Evolutionary conservation across 2,888 invertebrate genomes (phyloP).

Genomic region (Rhabditophanes sp.): DNA sequence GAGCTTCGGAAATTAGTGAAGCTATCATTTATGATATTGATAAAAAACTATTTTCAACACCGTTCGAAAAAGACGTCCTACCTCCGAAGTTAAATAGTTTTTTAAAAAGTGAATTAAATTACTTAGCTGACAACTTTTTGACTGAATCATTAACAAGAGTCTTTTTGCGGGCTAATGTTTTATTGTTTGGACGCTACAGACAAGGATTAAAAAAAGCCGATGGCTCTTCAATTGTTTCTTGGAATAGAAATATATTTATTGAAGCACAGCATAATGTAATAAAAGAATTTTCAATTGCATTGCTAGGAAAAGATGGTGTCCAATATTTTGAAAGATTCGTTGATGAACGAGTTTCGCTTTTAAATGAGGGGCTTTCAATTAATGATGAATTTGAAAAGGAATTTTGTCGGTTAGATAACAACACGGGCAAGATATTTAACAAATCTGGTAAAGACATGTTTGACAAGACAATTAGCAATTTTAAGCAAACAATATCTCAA

Average conservation of each 20-base stretch:
- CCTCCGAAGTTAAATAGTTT: conserved; percentile 67
- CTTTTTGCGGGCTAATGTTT: conserved; percentile 74
- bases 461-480: too few species aligned
- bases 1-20: conserved; percentile 58
- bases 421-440: too few species aligned
- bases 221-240: conserved; percentile 10
- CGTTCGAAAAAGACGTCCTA: conserved; percentile 76
- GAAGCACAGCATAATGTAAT: conserved; percentile 13
- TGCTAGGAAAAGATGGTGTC: conserved; percentile 29
- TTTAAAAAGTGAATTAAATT: conserved; percentile 61
- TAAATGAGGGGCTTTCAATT: conserved; percentile 79
- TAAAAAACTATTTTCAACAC: conserved; percentile 65
- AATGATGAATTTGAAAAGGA: conserved; percentile 89
- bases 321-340: conserved; percentile 56
- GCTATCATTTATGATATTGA: conserved; percentile 85
- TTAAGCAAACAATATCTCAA: too few species aligned
- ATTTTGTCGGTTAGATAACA: conserved; percentile 46
- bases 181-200: conserved; percentile 79
- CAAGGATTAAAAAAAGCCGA: conserved; percentile 16
- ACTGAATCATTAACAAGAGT: conserved; percentile 84
- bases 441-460: too few species aligned
- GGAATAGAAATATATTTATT: conserved; percentile 20
- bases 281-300: conserved; percentile 17
- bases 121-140: conserved; percentile 52
- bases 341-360: conserved; percentile 71